Conservation (phyloP, 2,888 invertebrate genomes). For the Andrena dorsata region DNA sequence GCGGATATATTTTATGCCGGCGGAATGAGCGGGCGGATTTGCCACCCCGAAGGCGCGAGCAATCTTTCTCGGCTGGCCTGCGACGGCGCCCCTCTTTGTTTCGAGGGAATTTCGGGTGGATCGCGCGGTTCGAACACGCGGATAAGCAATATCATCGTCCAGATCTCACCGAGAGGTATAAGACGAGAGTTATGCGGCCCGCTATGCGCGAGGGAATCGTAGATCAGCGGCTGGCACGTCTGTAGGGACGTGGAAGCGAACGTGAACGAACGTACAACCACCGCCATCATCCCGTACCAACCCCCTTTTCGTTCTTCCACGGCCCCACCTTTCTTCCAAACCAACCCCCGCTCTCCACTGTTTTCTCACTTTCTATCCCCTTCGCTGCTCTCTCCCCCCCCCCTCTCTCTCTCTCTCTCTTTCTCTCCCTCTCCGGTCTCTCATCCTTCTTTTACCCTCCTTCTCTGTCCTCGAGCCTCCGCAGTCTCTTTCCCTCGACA, state of each 20-base stretch:
- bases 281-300: slow-evolving; percentile 65
- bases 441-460: slow-evolving; percentile 8
- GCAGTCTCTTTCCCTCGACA: slow-evolving; percentile 65
- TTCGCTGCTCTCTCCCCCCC: slow-evolving; percentile 1
- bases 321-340: slow-evolving; percentile 61
- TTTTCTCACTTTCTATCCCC: slow-evolving; percentile 65
- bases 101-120: slow-evolving; percentile 52
- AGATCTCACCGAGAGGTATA: slow-evolving; percentile 77
- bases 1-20: slow-evolving; percentile 45
- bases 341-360: slow-evolving; percentile 63
- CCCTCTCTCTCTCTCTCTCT: no score
- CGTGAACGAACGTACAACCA: slow-evolving; percentile 72
- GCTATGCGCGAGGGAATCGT: slow-evolving; percentile 85
- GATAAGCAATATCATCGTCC: slow-evolving; percentile 75
- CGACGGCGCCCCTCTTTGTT: slow-evolving; percentile 49
- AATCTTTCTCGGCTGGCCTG: slow-evolving; percentile 56
- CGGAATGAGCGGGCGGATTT: slow-evolving; percentile 38
- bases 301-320: slow-evolving; percentile 70
- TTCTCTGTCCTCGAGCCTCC: slow-evolving; percentile 9
- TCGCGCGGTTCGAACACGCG: slow-evolving; percentile 69
- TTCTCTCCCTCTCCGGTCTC: not conserved
- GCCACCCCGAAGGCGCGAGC: slow-evolving; percentile 36
- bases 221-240: slow-evolving; percentile 83
- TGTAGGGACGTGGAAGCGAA: slow-evolving; percentile 82
- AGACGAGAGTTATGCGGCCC: slow-evolving; percentile 81